Base-by-base conservation (phyloP, 2,797 vertebrate genomes). In the Columba guinea region DNA sequence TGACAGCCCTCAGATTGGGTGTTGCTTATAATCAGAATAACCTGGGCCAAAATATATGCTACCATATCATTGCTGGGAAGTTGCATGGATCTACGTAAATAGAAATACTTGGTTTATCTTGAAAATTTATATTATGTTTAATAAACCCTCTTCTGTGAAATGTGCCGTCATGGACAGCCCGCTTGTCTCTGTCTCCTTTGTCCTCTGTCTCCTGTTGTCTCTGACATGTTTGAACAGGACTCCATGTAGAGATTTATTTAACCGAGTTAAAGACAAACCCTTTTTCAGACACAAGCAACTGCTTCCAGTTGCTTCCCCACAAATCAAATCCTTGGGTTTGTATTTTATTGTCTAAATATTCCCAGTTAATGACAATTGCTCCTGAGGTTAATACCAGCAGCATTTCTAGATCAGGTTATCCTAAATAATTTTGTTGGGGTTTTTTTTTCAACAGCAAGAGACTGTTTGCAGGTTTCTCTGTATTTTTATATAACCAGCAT, bases 91-190 rank as follows among this genome's bases (percentile, higher is more conserved):
- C 9, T 27, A 35, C 55, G 19, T 23, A 53, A 77, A 52, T 14
- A 80, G 77, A 90, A 90, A 69, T 60, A 30, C 44, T 87, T 67
- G 20, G 13, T 68, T 44, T 80, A 35, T 70, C 81, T n/a, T 64
- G 35, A 77, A 74, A 71, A 63, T 59, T 26, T 71, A 49, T 49
- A 23, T 44, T 32, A 18, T 5, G 14, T 53, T 95, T 77, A 60
- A 94, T 71, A 94, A 95, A 48, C 21, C 30, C 39, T 52, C 37
- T 91, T 41, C 53, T 95, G 79, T 89, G 67, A 94, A 96, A 94
- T 35, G 32, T 12, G 19, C 52, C 52, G 6, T 75, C 73, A 65
- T 7, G 16, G 28, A 39, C 24, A 93, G 60, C 30, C 20, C 4
- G 5, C 87, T 94, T 94, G 86, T 51, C 85, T 71, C 27, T 55